These are phyloP conservation scores for Callyntrura guangdongensis DNA, from an alignment of 2,888 invertebrate genomes.

Conservation along the genomic window DNA sequence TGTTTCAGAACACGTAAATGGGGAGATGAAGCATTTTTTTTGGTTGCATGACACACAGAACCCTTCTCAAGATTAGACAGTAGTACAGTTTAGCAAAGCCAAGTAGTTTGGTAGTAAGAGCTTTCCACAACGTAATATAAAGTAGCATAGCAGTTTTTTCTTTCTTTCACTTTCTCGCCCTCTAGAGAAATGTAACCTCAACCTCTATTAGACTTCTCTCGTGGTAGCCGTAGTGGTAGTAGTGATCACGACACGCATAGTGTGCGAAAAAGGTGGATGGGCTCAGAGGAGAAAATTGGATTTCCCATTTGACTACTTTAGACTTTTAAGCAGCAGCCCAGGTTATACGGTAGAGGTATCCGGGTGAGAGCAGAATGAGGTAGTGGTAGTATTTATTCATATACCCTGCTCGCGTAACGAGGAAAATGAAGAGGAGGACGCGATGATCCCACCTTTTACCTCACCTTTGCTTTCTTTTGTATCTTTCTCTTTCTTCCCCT, in stretches of 20 bases:
- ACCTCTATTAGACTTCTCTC: slow-evolving; percentile 35
- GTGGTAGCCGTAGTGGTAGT: too few relatives aligned
- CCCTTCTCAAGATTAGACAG: neutral
- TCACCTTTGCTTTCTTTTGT: neutral
- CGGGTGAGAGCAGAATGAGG: neutral
- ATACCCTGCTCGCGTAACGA: neutral
- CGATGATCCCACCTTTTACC: slow-evolving; percentile 45
- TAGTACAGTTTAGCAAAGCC: neutral
- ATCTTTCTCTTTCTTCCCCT: neutral
- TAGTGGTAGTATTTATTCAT: neutral
- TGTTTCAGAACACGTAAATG: neutral
- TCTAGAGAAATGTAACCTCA: slow-evolving; percentile 55
- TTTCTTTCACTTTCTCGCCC: neutral
- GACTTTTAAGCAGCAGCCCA: slow-evolving; percentile 31
- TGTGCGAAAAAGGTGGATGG: neutral
- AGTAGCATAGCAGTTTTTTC: neutral
- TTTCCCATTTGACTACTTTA: slow-evolving; percentile 67
- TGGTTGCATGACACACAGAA: slow-evolving; percentile 4
- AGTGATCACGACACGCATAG: slow-evolving; percentile 37
- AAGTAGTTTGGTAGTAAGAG: neutral
- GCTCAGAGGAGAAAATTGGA: slow-evolving; percentile 66
- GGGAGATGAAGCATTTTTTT: neutral
- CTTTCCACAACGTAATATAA: neutral
- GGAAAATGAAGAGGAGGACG: neutral
- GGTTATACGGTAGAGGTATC: neutral